phyloP scores from a whole-genome alignment of 2,113 vertebrate genomes.

The Zosterops hypoxanthus region DNA sequence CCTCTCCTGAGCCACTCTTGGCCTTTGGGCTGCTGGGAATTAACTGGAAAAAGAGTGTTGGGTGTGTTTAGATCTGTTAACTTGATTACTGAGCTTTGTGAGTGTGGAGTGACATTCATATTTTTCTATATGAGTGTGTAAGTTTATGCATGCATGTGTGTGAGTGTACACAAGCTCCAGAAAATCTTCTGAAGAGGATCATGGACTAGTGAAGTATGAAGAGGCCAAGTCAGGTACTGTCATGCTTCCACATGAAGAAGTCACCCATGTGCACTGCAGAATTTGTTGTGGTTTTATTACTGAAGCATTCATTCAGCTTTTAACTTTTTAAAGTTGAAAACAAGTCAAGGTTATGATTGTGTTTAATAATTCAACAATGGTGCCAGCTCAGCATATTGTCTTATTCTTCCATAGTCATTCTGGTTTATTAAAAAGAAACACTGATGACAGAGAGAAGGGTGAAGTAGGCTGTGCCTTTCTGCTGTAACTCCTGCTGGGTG shows the following conservation, averaged over 20 bases:
- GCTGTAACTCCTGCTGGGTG: neutral
- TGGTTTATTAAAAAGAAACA: slow-evolving; percentile 51
- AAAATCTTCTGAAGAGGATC: neutral
- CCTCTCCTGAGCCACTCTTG: neutral
- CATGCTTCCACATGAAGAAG: neutral
- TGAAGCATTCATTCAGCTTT: slow-evolving; percentile 17
- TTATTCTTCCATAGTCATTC: slow-evolving; percentile 39
- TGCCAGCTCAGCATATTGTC: slow-evolving; percentile 60
- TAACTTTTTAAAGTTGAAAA: slow-evolving; percentile 38
- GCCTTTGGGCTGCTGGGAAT: neutral
- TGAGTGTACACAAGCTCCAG: neutral
- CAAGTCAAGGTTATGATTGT: slow-evolving; percentile 63
- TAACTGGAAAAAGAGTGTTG: neutral
- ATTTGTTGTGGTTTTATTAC: slow-evolving; percentile 32
- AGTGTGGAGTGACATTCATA: neutral
- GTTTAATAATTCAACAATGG: slow-evolving; percentile 49
- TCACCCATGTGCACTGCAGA: neutral
- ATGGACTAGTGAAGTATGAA: neutral
- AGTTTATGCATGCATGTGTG: neutral
- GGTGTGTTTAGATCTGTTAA: neutral
- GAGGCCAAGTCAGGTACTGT: neutral
- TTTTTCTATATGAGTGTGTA: neutral
- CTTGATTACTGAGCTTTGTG: neutral
- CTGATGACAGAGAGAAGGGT: neutral
- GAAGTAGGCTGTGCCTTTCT: slow-evolving; percentile 27